These are phyloP conservation scores for Thymelicus acteon DNA, from an alignment of 2,888 invertebrate species.

Conservation along the genomic window DNA sequence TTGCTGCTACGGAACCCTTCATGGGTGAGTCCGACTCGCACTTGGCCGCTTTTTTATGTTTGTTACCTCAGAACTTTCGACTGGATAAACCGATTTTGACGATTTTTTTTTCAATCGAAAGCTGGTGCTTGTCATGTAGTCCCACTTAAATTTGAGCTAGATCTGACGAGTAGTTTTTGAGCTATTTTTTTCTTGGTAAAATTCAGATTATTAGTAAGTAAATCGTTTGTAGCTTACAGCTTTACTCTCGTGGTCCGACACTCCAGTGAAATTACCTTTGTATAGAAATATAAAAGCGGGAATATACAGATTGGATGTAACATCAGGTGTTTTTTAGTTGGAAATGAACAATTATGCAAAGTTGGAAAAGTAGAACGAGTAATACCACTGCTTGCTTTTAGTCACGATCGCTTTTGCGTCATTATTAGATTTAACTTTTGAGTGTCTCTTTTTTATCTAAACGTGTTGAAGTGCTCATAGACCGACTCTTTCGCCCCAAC, in stretches of 20 bases:
- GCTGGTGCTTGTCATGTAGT: too few species aligned
- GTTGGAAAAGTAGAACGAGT: constrained; percentile 33
- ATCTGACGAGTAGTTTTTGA: too few species aligned
- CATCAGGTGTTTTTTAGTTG: constrained; percentile 37
- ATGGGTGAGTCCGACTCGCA: too few species aligned
- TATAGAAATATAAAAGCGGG: constrained; percentile 31
- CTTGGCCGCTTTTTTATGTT: too few species aligned
- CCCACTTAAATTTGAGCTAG: too few species aligned
- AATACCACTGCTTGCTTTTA: constrained; percentile 29
- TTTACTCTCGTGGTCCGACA: not conserved
- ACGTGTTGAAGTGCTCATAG: not conserved
- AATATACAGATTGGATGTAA: constrained; percentile 37
- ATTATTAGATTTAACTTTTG: constrained; percentile 17
- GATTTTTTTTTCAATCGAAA: too few species aligned
- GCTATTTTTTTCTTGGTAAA: too few species aligned
- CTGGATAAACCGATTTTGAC: too few species aligned
- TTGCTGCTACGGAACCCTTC: too few species aligned
- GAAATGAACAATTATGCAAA: constrained; percentile 36
- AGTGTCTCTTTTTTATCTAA: not conserved
- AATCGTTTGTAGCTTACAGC: not conserved
- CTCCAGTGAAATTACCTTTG: constrained; percentile 24
- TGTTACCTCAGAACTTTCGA: too few species aligned
- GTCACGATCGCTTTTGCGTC: constrained; percentile 10
- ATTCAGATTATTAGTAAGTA: not conserved
- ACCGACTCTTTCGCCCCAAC: too few species aligned